Conservation (phyloP, 1,140 invertebrate genomes). For the Drosophila sechellia region DNA sequence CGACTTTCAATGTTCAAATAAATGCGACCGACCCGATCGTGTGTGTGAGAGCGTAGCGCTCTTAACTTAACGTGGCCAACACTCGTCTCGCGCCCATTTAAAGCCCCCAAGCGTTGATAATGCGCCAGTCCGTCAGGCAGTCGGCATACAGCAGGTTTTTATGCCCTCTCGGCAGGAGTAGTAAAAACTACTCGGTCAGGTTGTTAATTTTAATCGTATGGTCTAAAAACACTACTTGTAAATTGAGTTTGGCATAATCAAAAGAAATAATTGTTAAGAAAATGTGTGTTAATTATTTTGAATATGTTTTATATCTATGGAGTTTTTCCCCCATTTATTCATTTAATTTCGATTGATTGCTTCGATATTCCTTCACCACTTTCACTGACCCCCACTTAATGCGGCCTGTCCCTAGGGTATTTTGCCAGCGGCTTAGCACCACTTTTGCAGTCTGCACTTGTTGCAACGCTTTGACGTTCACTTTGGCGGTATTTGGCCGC, state of each 20-base stretch:
- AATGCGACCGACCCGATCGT: slow-evolving; percentile 65
- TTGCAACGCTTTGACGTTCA: slow-evolving; percentile 69
- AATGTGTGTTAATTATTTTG: not conserved
- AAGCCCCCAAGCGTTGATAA: slow-evolving; percentile 79
- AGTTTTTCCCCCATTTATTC: too few species aligned
- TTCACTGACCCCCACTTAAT: not conserved
- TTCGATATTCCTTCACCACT: not conserved
- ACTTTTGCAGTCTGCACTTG: slow-evolving; percentile 48
- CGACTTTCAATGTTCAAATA: slow-evolving; percentile 81
- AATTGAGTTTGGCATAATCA: not conserved
- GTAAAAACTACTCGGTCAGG: not conserved
- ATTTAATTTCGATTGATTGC: too few species aligned
- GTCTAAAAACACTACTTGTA: not conserved
- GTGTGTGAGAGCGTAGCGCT: slow-evolving; percentile 52
- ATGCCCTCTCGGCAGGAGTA: slow-evolving; percentile 30
- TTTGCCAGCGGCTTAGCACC: not conserved
- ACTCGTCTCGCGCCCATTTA: slow-evolving; percentile 71
- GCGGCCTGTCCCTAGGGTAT: slow-evolving; percentile 15
- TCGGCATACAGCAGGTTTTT: slow-evolving; percentile 66
- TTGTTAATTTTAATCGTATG: not conserved
- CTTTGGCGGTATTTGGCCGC: slow-evolving; percentile 57
- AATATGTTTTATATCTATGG: too few species aligned
- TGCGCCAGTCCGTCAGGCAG: slow-evolving; percentile 65
- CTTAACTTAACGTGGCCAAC: slow-evolving; percentile 59
- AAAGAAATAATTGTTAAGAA: not conserved